Conservation (phyloP, 2,113 vertebrate species). For the Plotosus lineatus region DNA sequence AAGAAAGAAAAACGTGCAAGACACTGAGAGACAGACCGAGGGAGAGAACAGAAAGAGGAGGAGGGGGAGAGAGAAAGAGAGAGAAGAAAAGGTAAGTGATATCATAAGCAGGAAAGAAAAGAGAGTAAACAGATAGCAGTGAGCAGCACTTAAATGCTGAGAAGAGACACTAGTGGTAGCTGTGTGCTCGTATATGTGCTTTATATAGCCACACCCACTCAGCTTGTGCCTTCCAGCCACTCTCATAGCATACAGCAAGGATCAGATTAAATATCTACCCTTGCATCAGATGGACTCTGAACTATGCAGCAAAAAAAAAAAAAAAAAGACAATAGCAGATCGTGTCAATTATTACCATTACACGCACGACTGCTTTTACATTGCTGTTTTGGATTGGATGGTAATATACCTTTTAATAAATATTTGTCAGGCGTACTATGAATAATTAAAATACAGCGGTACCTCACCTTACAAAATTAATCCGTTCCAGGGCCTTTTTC, state of each 20-base stretch:
- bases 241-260: slow-evolving; percentile 6
- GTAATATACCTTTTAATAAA: not conserved
- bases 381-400: slow-evolving; percentile 8
- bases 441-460: not conserved
- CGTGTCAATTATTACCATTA: slow-evolving; percentile 32
- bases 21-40: too few relatives aligned
- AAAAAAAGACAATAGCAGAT: slow-evolving; percentile 32
- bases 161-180: not conserved
- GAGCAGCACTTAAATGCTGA: slow-evolving; percentile 8
- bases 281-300: slow-evolving; percentile 31
- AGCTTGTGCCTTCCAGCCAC: slow-evolving; percentile 23
- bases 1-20: not conserved
- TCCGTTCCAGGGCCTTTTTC: too few relatives aligned
- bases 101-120: not conserved
- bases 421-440: not conserved
- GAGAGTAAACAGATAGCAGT: slow-evolving; percentile 1
- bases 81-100: slow-evolving; percentile 3
- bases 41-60: not conserved
- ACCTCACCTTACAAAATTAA: too few relatives aligned
- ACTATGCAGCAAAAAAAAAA: slow-evolving; percentile 22
- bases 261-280: slow-evolving; percentile 32
- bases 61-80: not conserved
- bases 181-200: not conserved
- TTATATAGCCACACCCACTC: slow-evolving; percentile 13
- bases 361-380: slow-evolving; percentile 1